These are phyloP conservation scores for Tetramorium simillimum DNA, from an alignment of 1,140 invertebrate species.

Conservation along the genomic window DNA sequence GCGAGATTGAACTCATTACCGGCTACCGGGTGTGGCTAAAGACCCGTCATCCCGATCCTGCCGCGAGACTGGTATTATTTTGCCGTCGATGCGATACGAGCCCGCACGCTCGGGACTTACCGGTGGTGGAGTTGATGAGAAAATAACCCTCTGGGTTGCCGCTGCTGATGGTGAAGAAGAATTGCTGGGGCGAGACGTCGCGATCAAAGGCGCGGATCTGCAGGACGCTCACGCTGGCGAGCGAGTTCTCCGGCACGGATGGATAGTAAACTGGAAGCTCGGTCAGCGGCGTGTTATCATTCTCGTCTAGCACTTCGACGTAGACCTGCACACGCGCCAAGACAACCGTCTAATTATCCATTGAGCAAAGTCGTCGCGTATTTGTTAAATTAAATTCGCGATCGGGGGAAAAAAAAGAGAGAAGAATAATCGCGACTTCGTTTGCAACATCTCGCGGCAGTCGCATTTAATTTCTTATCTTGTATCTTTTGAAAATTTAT, in stretches of 20 bases:
- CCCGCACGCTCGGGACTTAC: conserved; percentile 85
- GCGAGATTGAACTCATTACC: conserved; percentile 65
- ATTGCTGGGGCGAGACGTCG: conserved; percentile 89
- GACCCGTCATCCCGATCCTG: conserved; percentile 40
- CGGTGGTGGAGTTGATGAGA: conserved; percentile 93
- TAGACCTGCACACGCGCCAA: conserved; percentile 89
- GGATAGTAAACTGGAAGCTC: conserved; percentile 94
- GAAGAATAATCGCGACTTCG: too few species aligned
- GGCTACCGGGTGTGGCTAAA: conserved; percentile 37
- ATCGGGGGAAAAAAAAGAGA: too few species aligned
- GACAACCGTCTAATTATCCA: not conserved
- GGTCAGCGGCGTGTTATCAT: conserved; percentile 97
- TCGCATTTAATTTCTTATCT: not conserved
- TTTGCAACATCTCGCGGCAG: not conserved
- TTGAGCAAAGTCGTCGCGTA: not conserved
- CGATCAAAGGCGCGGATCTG: conserved; percentile 92
- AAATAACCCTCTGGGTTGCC: conserved; percentile 97
- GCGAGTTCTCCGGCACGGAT: conserved; percentile 93
- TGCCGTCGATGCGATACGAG: conserved; percentile 35
- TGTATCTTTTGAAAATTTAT: not conserved
- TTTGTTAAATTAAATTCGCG: not conserved
- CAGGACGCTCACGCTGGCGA: conserved; percentile 90
- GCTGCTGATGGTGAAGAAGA: conserved; percentile 93
- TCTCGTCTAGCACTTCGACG: conserved; percentile 95
- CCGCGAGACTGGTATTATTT: conserved; percentile 57